phyloP scores from a whole-genome alignment of 1,140 invertebrate species.

The Thaumatotibia leucotreta region DNA sequence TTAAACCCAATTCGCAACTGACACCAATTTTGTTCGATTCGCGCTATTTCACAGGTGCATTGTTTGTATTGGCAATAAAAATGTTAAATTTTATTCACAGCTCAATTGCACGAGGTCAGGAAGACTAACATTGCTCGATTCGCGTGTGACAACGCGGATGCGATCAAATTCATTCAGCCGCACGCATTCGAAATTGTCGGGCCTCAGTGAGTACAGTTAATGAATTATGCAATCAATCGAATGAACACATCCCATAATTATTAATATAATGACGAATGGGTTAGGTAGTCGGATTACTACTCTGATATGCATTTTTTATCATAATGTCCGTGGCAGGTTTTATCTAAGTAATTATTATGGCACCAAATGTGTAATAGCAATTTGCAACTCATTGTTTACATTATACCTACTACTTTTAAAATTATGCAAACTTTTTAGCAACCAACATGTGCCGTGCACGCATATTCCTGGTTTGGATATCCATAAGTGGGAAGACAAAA shows the following conservation, averaged over 20 bases:
- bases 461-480: constrained; percentile 34
- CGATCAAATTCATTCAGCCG: constrained; percentile 44
- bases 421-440: constrained; percentile 25
- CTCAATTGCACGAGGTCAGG: constrained; percentile 89
- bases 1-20: neutral
- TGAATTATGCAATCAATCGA: neutral
- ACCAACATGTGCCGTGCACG: constrained; percentile 32
- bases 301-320: neutral
- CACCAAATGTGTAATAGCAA: too few species aligned
- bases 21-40: neutral
- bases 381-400: too few species aligned
- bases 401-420: too few species aligned
- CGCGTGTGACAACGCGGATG: constrained; percentile 91
- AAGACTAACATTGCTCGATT: constrained; percentile 88
- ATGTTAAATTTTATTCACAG: constrained; percentile 37
- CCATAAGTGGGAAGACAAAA: constrained; percentile 34
- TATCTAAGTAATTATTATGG: too few species aligned
- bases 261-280: neutral
- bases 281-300: neutral
- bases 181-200: constrained; percentile 36
- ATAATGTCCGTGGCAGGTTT: too few species aligned
- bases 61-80: constrained; percentile 6
- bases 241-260: neutral
- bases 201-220: constrained; percentile 26
- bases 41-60: neutral